phyloP scores from a whole-genome alignment of 2,797 vertebrate genomes.

The Gorsachius magnificus region DNA sequence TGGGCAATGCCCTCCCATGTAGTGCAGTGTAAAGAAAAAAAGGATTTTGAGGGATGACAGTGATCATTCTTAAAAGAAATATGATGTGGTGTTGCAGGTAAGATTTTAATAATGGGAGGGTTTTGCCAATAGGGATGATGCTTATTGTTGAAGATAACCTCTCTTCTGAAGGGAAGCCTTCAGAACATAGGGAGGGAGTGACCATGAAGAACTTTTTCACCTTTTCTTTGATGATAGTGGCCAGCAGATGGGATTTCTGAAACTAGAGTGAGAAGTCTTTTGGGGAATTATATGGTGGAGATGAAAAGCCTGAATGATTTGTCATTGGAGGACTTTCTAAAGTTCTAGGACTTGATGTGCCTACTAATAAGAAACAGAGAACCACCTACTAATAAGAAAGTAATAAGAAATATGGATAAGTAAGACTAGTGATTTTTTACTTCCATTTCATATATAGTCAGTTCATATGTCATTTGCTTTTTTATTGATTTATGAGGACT shows the following conservation, averaged over 20 bases:
- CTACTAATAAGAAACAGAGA: background rate
- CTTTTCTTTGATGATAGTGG: background rate
- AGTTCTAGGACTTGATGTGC: background rate
- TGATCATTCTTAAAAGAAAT: background rate
- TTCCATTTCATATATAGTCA: background rate
- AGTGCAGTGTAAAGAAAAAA: background rate
- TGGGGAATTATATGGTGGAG: background rate
- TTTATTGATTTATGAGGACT: background rate
- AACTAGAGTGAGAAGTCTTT: background rate
- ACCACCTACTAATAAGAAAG: background rate
- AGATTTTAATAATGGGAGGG: background rate
- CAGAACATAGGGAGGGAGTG: background rate
- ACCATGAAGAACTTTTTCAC: background rate
- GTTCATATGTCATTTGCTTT: background rate
- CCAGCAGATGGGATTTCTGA: background rate
- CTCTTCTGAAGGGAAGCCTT: background rate
- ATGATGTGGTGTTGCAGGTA: background rate
- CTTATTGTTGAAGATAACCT: background rate
- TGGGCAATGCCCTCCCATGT: background rate
- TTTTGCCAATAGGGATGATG: background rate
- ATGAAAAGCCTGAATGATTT: background rate
- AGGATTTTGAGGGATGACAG: background rate
- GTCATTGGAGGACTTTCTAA: background rate
- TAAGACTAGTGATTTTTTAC: background rate
- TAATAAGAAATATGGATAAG: background rate